Evolutionary conservation across 2,113 vertebrate species (phyloP).

Genomic region (Gobio gobio): DNA sequence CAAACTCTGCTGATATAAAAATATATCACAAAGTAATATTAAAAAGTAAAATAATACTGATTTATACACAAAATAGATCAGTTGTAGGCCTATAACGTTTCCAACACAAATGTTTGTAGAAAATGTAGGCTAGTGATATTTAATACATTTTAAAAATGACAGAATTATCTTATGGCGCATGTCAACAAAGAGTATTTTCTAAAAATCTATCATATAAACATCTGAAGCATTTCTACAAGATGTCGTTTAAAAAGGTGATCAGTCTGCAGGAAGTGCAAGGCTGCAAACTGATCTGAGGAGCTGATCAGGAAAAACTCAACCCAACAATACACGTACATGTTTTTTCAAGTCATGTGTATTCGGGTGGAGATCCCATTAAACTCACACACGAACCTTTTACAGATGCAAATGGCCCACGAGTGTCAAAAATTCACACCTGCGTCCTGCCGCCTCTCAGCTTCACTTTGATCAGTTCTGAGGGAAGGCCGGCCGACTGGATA

Average conservation of each 20-base stretch:
- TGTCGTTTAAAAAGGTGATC: neutral
- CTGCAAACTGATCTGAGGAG: neutral
- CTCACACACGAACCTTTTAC: constrained; percentile 54
- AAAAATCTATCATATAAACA: neutral
- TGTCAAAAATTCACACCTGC: constrained; percentile 71
- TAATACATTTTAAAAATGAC: too few species aligned
- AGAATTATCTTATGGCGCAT: too few species aligned
- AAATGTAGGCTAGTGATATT: neutral
- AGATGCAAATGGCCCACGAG: constrained; percentile 57
- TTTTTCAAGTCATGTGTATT: constrained; percentile 80
- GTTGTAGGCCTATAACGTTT: too few species aligned
- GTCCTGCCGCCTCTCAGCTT: constrained; percentile 65
- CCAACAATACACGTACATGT: constrained; percentile 72
- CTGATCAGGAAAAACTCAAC: constrained; percentile 8
- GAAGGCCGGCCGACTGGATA: constrained; percentile 51
- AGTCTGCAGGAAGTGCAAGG: neutral
- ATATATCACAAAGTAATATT: neutral
- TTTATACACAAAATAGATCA: neutral
- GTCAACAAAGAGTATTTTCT: too few species aligned
- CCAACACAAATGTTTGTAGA: neutral
- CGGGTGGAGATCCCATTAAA: constrained; percentile 72
- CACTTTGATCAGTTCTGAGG: constrained; percentile 72
- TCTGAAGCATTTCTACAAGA: neutral
- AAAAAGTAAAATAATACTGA: neutral
- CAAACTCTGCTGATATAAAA: neutral